A percentile compares a stretch with the other conserved stretches of the same genome.
Conservation (phyloP, 2,888 invertebrate species). For the Vanessa cardui region DNA sequence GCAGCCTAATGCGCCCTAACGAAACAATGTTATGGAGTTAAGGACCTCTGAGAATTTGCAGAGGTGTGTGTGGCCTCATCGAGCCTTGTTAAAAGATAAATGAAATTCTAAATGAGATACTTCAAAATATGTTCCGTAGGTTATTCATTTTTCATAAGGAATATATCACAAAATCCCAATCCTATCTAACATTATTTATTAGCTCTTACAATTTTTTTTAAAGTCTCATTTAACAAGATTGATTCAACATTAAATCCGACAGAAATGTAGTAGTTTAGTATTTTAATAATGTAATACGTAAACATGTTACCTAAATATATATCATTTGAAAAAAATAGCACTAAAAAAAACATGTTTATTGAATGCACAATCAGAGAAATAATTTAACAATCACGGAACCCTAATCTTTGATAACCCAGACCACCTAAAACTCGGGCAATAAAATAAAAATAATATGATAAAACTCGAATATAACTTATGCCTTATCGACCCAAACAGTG, state of each 20-base stretch:
- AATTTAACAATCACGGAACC: conserved; percentile 23
- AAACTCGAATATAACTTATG: conserved; percentile 35
- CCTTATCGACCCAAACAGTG: conserved; percentile 28
- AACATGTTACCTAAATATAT: too few species aligned
- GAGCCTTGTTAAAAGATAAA: conserved; percentile 42
- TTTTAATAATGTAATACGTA: too few species aligned
- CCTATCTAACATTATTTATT: too few species aligned
- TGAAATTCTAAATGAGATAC: conserved; percentile 7
- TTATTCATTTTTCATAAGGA: background rate
- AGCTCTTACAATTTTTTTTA: too few species aligned
- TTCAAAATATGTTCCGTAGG: conserved; percentile 2
- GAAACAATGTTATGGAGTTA: conserved; percentile 52
- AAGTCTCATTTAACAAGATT: too few species aligned
- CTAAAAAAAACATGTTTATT: too few species aligned
- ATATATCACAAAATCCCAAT: too few species aligned
- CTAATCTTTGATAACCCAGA: conserved; percentile 36
- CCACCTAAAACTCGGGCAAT: conserved; percentile 36
- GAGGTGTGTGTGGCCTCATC: conserved; percentile 52
- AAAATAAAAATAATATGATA: conserved; percentile 38
- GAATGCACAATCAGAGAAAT: background rate
- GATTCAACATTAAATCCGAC: too few species aligned
- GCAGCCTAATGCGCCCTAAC: conserved; percentile 49
- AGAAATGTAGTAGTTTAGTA: too few species aligned
- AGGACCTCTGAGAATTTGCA: conserved; percentile 44
- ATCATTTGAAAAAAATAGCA: too few species aligned